Percentiles rank a stretch among this genome's conserved stretches.
Conservation (phyloP, 2,797 vertebrate genomes). For the Cephalopachus bancanus region DNA sequence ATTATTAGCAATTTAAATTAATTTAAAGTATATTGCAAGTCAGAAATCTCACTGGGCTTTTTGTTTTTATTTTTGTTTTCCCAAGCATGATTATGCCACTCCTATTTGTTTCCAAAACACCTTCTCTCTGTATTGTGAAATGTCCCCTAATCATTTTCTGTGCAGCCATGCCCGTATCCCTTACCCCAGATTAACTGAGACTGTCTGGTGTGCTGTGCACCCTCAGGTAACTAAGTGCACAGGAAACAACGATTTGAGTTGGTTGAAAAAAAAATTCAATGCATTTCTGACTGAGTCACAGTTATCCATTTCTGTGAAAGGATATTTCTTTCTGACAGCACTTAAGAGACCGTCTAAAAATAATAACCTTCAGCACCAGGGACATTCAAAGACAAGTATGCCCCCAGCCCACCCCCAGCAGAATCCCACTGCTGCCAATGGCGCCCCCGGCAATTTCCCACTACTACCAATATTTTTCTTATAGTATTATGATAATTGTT, state of each 20-base stretch:
- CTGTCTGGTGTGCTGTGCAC: background rate
- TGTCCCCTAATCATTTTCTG: accelerated
- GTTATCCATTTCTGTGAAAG: background rate
- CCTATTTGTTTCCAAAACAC: background rate
- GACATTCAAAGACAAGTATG: background rate
- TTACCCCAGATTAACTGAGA: background rate
- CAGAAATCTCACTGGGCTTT: background rate
- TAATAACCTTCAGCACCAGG: background rate
- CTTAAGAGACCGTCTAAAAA: constrained; percentile 36
- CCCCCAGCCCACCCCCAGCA: too few relatives aligned
- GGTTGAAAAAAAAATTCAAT: background rate
- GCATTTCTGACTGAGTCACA: background rate
- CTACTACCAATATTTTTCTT: too few relatives aligned
- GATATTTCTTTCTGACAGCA: background rate
- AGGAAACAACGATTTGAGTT: background rate
- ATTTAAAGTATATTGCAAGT: constrained; percentile 6
- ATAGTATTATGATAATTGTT: too few relatives aligned
- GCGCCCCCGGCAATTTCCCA: too few relatives aligned
- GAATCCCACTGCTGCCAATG: too few relatives aligned
- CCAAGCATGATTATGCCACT: background rate
- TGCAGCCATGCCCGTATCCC: background rate
- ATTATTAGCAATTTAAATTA: background rate
- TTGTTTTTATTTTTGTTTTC: background rate
- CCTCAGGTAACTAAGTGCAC: background rate
- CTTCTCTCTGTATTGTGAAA: background rate